These are phyloP conservation scores for Saguinus imperator DNA, from an alignment of 2,113 vertebrate genomes.

Conservation along the genomic window DNA sequence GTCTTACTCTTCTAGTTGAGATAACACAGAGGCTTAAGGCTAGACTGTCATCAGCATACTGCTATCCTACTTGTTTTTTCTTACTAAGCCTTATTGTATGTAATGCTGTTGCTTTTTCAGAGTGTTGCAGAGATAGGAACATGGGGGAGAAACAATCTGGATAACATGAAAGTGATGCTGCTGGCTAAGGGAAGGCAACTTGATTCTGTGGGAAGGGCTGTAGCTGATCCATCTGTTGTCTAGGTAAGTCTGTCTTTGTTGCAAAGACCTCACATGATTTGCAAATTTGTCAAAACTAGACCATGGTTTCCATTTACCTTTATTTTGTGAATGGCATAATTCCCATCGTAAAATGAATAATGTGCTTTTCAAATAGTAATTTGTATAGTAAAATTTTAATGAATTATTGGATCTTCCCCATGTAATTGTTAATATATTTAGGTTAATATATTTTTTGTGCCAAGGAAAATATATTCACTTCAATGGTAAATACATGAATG, in stretches of 20 bases:
- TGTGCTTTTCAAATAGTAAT: slow-evolving; percentile 46
- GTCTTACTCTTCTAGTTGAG: not conserved
- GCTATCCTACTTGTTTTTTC: not conserved
- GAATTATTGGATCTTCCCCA: not conserved
- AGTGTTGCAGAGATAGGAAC: slow-evolving; percentile 37
- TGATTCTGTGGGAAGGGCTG: slow-evolving; percentile 72
- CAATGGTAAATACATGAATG: slow-evolving; percentile 6
- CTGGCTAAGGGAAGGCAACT: slow-evolving; percentile 49
- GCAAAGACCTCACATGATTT: not conserved
- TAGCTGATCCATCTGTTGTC: slow-evolving; percentile 63
- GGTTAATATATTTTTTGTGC: not conserved
- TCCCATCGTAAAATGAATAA: not conserved
- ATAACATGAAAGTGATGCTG: slow-evolving; percentile 78
- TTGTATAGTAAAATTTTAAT: slow-evolving; percentile 17
- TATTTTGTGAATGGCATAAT: slow-evolving; percentile 36
- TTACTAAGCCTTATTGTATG: not conserved
- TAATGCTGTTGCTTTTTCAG: slow-evolving; percentile 64
- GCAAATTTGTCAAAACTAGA: not conserved
- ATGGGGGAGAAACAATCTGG: slow-evolving; percentile 60
- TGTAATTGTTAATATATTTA: not conserved
- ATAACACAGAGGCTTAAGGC: not conserved
- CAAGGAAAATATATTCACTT: not conserved
- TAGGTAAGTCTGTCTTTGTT: slow-evolving; percentile 67
- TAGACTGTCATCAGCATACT: not conserved
- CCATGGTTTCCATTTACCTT: slow-evolving; percentile 10